These are phyloP conservation scores for Passer domesticus DNA, from an alignment of 2,113 vertebrate species.

Conservation along the genomic window DNA sequence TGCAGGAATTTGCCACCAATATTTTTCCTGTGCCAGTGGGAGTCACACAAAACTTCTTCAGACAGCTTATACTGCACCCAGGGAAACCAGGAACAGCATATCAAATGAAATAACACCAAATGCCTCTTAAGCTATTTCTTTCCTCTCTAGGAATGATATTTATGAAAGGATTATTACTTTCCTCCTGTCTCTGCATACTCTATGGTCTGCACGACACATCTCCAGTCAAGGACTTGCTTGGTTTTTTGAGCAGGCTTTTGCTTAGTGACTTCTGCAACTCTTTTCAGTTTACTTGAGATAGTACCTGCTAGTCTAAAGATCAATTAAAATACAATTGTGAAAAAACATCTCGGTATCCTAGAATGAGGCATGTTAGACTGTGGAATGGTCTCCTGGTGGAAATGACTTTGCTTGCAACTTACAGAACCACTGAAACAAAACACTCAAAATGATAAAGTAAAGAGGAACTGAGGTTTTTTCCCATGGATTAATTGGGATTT, in stretches of 20 bases:
- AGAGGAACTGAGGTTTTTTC: not conserved
- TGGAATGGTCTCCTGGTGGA: not conserved
- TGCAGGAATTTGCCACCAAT: not conserved
- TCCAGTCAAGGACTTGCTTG: not conserved
- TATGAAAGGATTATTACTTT: not conserved
- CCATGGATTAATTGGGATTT: not conserved
- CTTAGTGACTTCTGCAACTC: not conserved
- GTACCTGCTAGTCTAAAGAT: not conserved
- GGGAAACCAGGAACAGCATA: not conserved
- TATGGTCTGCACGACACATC: not conserved
- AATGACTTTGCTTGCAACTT: not conserved
- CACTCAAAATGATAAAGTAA: not conserved
- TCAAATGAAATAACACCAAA: not conserved
- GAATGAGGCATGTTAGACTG: not conserved
- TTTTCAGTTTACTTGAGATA: not conserved
- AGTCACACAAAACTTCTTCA: not conserved
- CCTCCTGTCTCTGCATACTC: not conserved
- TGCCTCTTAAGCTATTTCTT: not conserved
- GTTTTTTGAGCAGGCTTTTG: not conserved
- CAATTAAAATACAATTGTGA: not conserved
- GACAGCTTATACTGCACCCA: not conserved
- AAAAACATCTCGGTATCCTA: not conserved
- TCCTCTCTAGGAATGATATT: not conserved
- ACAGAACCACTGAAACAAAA: not conserved
- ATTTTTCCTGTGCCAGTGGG: not conserved